Conservation (phyloP, 2,113 vertebrate species). For the Amblyornis subalaris region DNA sequence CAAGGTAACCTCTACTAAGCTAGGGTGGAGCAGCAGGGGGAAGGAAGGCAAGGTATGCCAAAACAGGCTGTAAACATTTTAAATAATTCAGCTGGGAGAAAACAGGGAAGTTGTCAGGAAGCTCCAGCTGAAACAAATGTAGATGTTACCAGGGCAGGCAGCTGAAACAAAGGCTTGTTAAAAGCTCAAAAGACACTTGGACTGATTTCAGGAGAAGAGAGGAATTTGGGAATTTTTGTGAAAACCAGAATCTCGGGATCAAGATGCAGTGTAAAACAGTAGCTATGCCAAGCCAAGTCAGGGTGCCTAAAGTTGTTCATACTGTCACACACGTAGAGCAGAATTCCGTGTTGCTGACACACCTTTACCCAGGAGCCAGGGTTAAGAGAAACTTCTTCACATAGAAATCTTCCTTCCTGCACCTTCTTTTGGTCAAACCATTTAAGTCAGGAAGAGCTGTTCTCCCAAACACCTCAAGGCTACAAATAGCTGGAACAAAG, state of each 20-base stretch:
- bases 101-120: neutral
- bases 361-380: neutral
- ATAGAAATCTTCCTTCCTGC: neutral
- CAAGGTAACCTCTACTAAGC: neutral
- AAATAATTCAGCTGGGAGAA: neutral
- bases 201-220: neutral
- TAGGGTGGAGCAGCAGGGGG: neutral
- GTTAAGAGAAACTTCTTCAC: neutral
- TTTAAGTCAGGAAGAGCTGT: neutral
- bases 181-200: slow-evolving; percentile 9
- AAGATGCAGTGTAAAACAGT: neutral
- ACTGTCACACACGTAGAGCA: neutral
- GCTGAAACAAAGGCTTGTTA: neutral
- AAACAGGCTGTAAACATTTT: neutral
- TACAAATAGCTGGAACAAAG: neutral
- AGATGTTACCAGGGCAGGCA: slow-evolving; percentile 23
- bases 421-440: neutral
- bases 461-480: neutral
- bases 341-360: neutral
- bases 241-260: neutral
- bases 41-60: neutral
- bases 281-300: neutral
- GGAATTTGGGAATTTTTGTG: neutral
- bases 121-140: slow-evolving; percentile 9
- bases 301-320: neutral